Evolutionary conservation across 53 echinoderm and acorn worm species (phyloP), one percentile per base, ranked within the genome.

Genomic region (Stichopus horrens): DNA sequence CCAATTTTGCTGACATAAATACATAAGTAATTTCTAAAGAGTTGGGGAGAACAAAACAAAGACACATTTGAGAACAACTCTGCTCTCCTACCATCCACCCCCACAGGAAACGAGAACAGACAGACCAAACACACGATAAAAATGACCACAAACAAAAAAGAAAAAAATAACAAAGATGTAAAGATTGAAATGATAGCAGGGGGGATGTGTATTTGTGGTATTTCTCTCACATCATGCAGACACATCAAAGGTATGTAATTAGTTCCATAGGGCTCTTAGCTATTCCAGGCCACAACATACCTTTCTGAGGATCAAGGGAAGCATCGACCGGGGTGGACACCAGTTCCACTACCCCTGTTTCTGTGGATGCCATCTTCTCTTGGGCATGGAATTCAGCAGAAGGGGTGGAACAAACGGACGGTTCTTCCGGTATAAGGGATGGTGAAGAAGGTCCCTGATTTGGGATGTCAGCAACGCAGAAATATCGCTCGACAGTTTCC

Each of bases 401-500:
- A 5, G 54, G 54, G 55, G 19, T 11, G 58, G 81, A 81, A 23
- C 81, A 57, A 0, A 81, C 10, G 19, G 81, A 56, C 21, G 81
- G 57, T 20, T 81, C 81, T 7, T 81, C 58, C 8, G 57, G 21
- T 9, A 81, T 81, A 10, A 53, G 74, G 88, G 66, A 86, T 60
- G 86, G 95, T 60, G 89, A 90, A 86, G 88, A 76, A 18, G 76
- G 88, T 37, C 37, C 37, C 74, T 71, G 90, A 63, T 84, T 79
- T 79, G 74, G 89, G 63, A 90, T 83, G 23, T 92, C 90, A 51
- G 95, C 95, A 54, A 93, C 91, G 68, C 97, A 97, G 77, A 97
- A 97, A 67, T 92, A 91, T n/a, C 89, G 76, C 77, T 95, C 91
- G 5, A 97, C 93, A 1, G 92, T 89, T 5, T 97, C 92, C 52